Base-by-base conservation (phyloP, 2,113 vertebrate species). In the Motacilla tschutschensis region DNA sequence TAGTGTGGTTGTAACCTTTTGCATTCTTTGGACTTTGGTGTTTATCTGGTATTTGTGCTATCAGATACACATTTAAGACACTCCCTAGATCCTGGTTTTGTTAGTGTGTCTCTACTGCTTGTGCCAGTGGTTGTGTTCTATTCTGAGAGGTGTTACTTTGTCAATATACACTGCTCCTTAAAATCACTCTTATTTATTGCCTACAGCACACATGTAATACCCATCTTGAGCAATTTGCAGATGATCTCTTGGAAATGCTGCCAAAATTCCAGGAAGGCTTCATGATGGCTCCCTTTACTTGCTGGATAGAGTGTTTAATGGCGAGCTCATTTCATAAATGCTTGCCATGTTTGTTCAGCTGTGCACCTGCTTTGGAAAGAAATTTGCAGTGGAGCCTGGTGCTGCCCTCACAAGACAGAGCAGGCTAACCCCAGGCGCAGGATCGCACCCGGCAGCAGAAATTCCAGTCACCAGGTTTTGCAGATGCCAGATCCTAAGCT, bases 261-360 rank as follows among this genome's bases (percentile, higher is more conserved):
- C 87, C 94, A 96, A 79, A 92, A 94, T 96, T 96, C 94, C 91
- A 83, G 79, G 47, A 85, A 90, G 73, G 48, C 73, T 95, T 93
- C n/a, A 2, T 9, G 84, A 86, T 35, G 62, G 63, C 64, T 64
- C 65, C 65, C 83, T 50, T 66, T 54, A 36, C 75, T 80, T 88
- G 72, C 79, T 57, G 48, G 67, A 67, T 82, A 29, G 47, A 73
- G 69, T 88, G 72, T 86, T 84, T 85, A 93, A 58, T 47, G 83
- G 84, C 4, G 0, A 89, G 62, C 82, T 36, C 54, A 60, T 87
- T 93, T 89, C 63, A 53, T 62, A 93, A 92, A 94, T 87, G 62
- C 35, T 58, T 94, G 94, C 85, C 87, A 35, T 58, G 25, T 94
- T 95, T 95, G 84, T 91, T 93, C 62, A 85, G 80, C 88, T 84